Evolutionary conservation across 1,140 invertebrate species (phyloP).

Genomic region (Drosophila arawakana): DNA sequence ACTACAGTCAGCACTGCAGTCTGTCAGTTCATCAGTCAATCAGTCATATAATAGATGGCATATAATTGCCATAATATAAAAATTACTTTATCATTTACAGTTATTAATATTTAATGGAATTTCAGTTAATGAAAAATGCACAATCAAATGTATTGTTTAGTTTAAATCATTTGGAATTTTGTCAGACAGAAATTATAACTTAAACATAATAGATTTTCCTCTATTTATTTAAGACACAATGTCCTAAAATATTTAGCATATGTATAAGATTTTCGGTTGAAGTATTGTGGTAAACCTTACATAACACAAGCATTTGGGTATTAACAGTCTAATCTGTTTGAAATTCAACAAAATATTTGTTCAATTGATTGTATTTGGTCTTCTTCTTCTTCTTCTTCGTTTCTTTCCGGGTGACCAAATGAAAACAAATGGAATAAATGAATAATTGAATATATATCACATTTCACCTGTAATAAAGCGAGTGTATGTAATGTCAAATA

Average conservation of each 20-base stretch:
- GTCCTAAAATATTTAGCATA: background rate
- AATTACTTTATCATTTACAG: too few species aligned
- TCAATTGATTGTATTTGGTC: slow-evolving; percentile 2
- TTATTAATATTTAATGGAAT: too few species aligned
- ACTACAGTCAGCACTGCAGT: slow-evolving; percentile 5
- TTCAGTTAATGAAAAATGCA: too few species aligned
- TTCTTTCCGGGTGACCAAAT: slow-evolving; percentile 15
- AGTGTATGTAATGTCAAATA: slow-evolving; percentile 28
- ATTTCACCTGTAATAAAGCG: slow-evolving; percentile 30
- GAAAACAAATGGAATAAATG: slow-evolving; percentile 42
- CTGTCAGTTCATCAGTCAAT: background rate
- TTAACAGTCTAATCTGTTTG: slow-evolving; percentile 42
- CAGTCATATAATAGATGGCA: background rate
- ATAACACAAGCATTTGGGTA: slow-evolving; percentile 10
- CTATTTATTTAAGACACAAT: background rate
- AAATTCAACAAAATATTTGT: slow-evolving; percentile 24
- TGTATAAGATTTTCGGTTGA: background rate
- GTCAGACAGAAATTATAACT: background rate
- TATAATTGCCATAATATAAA: background rate
- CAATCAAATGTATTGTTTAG: too few species aligned
- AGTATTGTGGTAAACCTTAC: background rate
- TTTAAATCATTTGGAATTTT: too few species aligned
- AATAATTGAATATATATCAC: slow-evolving; percentile 41
- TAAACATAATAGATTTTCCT: background rate
- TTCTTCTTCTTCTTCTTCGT: background rate